Percentiles rank a stretch among this genome's conserved stretches.
Evolutionary conservation across 2,797 vertebrate genomes (phyloP).

Genomic region (Poecilia picta): DNA sequence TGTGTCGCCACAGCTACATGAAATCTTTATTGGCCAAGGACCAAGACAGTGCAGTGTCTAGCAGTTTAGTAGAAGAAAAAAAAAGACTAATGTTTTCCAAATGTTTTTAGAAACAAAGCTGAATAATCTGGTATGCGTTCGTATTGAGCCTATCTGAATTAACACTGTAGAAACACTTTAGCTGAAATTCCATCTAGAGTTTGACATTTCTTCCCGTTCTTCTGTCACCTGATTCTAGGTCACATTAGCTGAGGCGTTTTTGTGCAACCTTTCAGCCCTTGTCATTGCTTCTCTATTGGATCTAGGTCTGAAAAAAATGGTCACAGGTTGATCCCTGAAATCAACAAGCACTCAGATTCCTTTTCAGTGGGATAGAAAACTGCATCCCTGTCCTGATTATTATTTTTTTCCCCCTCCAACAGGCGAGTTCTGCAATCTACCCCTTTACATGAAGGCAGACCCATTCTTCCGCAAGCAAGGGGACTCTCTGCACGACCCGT

Average conservation of each 20-base stretch:
- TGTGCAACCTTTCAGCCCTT: not conserved
- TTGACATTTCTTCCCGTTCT: not conserved
- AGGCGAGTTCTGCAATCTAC: constrained; percentile 99
- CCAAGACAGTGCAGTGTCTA: not conserved
- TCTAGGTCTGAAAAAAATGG: not conserved
- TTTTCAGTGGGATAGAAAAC: not conserved
- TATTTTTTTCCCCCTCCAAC: constrained; percentile 8
- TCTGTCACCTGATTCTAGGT: not conserved
- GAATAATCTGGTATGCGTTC: not conserved
- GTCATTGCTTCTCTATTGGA: not conserved
- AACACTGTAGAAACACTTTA: not conserved
- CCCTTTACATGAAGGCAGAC: constrained; percentile 96
- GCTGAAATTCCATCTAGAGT: not conserved
- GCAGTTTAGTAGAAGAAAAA: not conserved
- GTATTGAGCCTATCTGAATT: not conserved
- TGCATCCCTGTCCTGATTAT: not conserved
- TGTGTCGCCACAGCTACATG: not conserved
- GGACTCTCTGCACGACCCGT: constrained; percentile 89
- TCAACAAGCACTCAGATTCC: not conserved
- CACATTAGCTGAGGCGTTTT: not conserved
- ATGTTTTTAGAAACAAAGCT: not conserved
- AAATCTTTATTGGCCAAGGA: not conserved
- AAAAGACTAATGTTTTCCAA: not conserved
- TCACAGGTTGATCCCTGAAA: not conserved
- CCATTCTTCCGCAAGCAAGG: constrained; percentile 96